These are phyloP conservation scores for Myiothlypis chrysogaster DNA, from an alignment of 2,797 vertebrate genomes.

Conservation along the genomic window DNA sequence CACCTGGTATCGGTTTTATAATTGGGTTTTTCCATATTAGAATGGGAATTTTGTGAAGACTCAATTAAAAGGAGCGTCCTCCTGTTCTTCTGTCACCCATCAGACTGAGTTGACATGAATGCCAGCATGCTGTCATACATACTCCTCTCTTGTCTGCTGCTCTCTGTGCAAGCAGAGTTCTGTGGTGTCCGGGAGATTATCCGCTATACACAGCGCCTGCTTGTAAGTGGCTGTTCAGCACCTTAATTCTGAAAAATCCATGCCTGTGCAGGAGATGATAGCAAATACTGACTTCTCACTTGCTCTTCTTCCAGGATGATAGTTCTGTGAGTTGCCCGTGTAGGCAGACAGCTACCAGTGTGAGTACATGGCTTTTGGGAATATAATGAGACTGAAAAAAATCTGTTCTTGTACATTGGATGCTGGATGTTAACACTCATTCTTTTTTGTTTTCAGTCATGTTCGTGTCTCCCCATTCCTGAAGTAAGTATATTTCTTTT, in stretches of 20 bases:
- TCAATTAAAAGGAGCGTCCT: constrained; percentile 60
- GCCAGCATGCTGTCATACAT: constrained; percentile 64
- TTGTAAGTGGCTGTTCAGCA: constrained; percentile 30
- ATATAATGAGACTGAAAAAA: not conserved
- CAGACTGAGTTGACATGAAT: not conserved
- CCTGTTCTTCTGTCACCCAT: constrained; percentile 15
- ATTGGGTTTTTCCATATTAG: constrained; percentile 71
- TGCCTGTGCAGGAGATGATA: not conserved
- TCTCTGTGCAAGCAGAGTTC: constrained; percentile 45
- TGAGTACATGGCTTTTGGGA: constrained; percentile 52
- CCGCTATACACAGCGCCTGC: not conserved
- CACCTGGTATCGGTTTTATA: constrained; percentile 72
- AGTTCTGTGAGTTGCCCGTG: constrained; percentile 35
- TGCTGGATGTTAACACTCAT: not conserved
- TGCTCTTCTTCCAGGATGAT: constrained; percentile 20
- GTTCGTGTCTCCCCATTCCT: constrained; percentile 65
- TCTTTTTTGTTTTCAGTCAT: constrained; percentile 59
- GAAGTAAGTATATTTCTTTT: constrained; percentile 59
- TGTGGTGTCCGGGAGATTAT: not conserved
- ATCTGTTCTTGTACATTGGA: not conserved
- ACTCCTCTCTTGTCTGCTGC: constrained; percentile 54
- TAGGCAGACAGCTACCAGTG: constrained; percentile 3
- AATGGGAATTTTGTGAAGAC: constrained; percentile 68
- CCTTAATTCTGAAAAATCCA: not conserved
- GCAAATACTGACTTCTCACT: not conserved